Percentiles rank a stretch among this genome's conserved stretches.
Conservation (phyloP, 2,888 invertebrate species). For the Nephrocerus scutellatus region DNA sequence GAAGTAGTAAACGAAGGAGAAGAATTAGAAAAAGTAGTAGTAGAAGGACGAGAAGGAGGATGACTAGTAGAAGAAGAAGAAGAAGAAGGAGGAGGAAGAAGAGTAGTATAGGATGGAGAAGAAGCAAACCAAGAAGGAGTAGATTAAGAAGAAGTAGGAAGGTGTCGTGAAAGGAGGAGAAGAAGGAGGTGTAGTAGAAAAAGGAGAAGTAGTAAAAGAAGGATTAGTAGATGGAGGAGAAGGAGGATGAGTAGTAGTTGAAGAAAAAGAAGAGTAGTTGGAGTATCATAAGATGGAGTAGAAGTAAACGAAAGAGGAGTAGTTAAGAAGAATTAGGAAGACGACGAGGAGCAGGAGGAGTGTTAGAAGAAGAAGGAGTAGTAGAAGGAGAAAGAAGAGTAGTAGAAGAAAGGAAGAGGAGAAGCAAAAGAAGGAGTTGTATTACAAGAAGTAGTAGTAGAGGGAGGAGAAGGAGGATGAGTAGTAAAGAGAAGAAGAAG, state of each 20-base stretch:
- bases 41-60: background rate
- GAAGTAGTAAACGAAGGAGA: background rate
- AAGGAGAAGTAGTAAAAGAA: constrained; percentile 1
- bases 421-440: background rate
- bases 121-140: background rate
- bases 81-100: constrained; percentile 2
- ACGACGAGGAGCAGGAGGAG: background rate
- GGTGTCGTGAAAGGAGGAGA: background rate
- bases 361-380: background rate
- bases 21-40: background rate
- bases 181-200: constrained; percentile 1
- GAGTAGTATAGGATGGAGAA: background rate
- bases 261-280: background rate
- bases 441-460: background rate
- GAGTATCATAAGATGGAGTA: too few relatives aligned
- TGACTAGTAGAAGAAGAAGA: background rate
- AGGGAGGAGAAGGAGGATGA: background rate
- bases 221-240: background rate
- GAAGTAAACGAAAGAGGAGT: background rate
- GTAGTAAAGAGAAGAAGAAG: background rate
- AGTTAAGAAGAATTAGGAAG: background rate
- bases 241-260: background rate
- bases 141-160: background rate
- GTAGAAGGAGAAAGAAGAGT: background rate
- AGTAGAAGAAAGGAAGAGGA: background rate